Evolutionary conservation across 2,113 vertebrate species (phyloP).

Genomic region (Craseonycteris thonglongyai): DNA sequence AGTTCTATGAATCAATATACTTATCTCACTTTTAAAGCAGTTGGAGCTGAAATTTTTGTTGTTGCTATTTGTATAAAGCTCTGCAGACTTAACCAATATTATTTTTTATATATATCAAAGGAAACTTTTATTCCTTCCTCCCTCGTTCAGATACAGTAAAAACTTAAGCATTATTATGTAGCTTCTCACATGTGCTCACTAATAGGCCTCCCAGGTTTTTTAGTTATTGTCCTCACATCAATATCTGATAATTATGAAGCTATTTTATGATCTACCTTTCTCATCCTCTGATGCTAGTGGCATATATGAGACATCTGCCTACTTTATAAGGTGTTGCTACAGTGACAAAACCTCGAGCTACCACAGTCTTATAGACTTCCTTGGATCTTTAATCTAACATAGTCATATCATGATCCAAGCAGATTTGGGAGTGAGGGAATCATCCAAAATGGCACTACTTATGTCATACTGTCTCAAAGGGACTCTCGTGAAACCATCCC

Average conservation of each 20-base stretch:
- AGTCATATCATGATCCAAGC: background rate
- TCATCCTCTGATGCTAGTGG: too few relatives aligned
- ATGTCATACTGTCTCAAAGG: rapidly evolving
- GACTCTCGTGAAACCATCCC: background rate
- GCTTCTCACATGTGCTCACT: background rate
- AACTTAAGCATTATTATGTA: background rate
- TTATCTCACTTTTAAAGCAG: background rate
- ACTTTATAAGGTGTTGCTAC: background rate
- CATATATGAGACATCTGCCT: background rate
- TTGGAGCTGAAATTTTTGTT: background rate
- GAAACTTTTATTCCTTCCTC: background rate
- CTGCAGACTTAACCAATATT: background rate
- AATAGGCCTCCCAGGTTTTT: background rate
- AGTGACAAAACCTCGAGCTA: background rate
- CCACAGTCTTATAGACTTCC: background rate
- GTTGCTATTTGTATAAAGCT: background rate
- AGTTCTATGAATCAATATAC: background rate
- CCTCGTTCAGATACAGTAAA: background rate
- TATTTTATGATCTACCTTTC: background rate
- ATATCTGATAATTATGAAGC: background rate
- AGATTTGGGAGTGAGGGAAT: background rate
- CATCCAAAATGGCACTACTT: background rate
- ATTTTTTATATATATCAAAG: background rate
- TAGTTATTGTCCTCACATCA: background rate
- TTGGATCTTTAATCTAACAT: background rate